Conservation (phyloP, 2,113 vertebrate genomes). For the Ahaetulla prasina region DNA sequence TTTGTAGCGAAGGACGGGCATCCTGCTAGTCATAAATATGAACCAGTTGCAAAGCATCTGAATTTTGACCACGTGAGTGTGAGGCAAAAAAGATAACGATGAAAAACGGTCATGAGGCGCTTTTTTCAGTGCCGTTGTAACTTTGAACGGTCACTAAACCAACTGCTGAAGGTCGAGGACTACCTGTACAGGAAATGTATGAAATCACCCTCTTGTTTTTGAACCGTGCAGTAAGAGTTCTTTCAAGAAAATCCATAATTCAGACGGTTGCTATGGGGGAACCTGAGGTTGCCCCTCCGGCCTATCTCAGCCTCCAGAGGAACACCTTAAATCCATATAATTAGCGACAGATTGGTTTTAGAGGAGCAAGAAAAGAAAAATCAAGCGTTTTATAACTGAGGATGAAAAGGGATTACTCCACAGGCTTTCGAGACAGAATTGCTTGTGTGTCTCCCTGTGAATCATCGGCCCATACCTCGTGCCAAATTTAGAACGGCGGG, state of each 20-base stretch:
- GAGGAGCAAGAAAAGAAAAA: neutral
- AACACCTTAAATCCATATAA: neutral
- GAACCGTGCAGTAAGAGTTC: neutral
- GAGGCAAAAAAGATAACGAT: too few species aligned
- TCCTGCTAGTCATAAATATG: neutral
- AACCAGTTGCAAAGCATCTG: neutral
- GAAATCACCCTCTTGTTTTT: neutral
- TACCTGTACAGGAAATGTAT: neutral
- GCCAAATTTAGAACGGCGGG: neutral
- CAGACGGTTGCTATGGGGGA: neutral
- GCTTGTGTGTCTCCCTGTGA: neutral
- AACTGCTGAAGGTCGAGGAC: neutral
- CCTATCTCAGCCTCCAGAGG: neutral
- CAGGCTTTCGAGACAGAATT: neutral
- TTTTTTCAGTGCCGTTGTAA: neutral
- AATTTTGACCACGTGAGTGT: neutral
- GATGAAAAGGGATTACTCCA: neutral
- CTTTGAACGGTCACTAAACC: neutral
- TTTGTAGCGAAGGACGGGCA: too few species aligned
- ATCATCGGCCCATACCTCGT: neutral
- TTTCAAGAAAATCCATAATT: neutral
- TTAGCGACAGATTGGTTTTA: slow-evolving; percentile 1
- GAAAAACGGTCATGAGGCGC: too few species aligned
- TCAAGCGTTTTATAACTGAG: neutral
- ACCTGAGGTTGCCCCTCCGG: neutral